A percentile compares a stretch with the other conserved stretches of the same genome.
Conservation (phyloP, 2,797 vertebrate species). For the Scolopax bukidnonensis region DNA sequence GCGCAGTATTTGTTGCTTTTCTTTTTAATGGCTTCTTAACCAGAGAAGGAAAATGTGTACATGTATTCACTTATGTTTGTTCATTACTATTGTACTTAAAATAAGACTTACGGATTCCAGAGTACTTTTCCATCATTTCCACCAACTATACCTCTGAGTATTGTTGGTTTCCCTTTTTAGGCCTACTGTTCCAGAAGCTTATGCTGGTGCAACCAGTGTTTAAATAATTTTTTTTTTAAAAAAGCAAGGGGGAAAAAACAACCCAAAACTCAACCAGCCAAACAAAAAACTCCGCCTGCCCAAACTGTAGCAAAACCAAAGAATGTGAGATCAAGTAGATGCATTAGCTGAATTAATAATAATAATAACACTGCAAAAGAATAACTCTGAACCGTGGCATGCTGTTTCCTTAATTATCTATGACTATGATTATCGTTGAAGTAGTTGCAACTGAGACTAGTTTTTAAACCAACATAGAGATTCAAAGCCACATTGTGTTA, state of each 20-base stretch:
- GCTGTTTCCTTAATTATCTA: not conserved
- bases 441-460: not conserved
- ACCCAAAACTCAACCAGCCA: not conserved
- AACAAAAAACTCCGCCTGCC: not conserved
- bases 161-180: not conserved
- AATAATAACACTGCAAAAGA: not conserved
- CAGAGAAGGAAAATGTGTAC: not conserved
- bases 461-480: not conserved
- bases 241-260: rapidly evolving
- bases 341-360: not conserved
- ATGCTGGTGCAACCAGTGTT: not conserved
- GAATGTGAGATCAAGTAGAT: rapidly evolving
- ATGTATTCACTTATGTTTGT: not conserved
- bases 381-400: not conserved
- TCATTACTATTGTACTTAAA: not conserved
- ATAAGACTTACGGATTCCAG: not conserved
- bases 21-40: not conserved
- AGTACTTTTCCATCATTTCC: not conserved
- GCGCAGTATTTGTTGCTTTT: not conserved
- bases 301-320: not conserved
- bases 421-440: not conserved
- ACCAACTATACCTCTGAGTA: not conserved
- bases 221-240: not conserved
- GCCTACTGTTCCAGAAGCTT: not conserved
- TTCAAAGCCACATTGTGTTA: not conserved